Evolutionary conservation across 1,140 invertebrate genomes (phyloP).

Genomic region (Microplitis demolitor): DNA sequence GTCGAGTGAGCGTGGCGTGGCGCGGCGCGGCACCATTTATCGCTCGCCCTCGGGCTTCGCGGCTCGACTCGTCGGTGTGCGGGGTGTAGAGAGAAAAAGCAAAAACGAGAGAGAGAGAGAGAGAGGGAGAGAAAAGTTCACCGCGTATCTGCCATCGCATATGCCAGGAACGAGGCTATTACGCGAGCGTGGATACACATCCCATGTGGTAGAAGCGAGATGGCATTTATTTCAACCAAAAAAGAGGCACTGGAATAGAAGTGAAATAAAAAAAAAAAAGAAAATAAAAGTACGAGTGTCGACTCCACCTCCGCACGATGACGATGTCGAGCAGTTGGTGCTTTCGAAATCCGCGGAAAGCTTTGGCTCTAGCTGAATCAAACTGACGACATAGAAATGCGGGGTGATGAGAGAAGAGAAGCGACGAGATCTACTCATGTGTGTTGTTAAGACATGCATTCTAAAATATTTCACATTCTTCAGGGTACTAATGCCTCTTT

Average conservation of each 20-base stretch:
- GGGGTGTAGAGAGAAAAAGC: conserved; percentile 9
- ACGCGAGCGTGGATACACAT: conserved; percentile 53
- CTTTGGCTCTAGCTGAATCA: conserved; percentile 46
- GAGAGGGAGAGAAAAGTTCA: conserved; percentile 10
- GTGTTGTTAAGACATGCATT: too few relatives aligned
- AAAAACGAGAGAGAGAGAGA: background rate
- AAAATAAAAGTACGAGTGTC: conserved; percentile 34
- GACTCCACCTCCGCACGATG: conserved; percentile 42
- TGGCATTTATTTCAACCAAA: conserved; percentile 10
- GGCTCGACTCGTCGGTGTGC: conserved; percentile 20
- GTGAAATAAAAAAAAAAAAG: conserved; percentile 32
- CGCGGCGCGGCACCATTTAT: conserved; percentile 54
- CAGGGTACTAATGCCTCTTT: background rate
- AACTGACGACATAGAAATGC: conserved; percentile 27
- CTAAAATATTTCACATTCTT: background rate
- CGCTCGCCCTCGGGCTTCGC: conserved; percentile 33
- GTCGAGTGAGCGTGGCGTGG: conserved; percentile 37
- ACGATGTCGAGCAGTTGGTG: conserved; percentile 52
- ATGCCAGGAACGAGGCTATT: conserved; percentile 58
- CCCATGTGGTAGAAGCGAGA: conserved; percentile 38
- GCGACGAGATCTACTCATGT: too few relatives aligned
- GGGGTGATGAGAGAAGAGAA: background rate
- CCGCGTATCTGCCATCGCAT: conserved; percentile 56
- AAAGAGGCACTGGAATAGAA: conserved; percentile 33
- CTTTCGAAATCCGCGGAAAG: conserved; percentile 56